phyloP scores from a whole-genome alignment of 2,113 vertebrate species.

The Catagonus wagneri region DNA sequence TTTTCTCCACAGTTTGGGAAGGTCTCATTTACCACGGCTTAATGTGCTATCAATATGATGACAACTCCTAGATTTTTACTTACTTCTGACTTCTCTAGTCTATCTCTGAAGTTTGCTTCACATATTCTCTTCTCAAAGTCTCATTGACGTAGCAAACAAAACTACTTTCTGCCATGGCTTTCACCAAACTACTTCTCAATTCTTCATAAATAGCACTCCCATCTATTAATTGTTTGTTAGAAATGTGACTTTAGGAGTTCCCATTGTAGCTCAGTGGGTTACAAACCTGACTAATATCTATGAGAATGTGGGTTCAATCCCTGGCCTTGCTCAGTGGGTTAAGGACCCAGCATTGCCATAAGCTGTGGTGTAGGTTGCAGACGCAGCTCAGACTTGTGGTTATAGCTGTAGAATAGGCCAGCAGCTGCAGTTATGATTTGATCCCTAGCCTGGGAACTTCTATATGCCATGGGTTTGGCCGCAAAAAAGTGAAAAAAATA shows the following conservation, averaged over 20 bases:
- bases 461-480: too few relatives aligned
- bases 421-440: too few relatives aligned
- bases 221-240: neutral
- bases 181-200: neutral
- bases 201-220: neutral
- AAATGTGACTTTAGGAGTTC: neutral
- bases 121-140: neutral
- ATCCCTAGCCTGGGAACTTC: too few relatives aligned
- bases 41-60: neutral
- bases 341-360: too few relatives aligned
- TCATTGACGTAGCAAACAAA: neutral
- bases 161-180: neutral
- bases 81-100: neutral
- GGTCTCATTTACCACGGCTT: neutral
- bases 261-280: too few relatives aligned
- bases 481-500: too few relatives aligned
- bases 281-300: too few relatives aligned
- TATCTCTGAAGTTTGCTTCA: neutral
- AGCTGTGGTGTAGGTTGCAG: too few relatives aligned
- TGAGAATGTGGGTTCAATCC: too few relatives aligned
- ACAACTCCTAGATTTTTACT: neutral
- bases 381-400: too few relatives aligned
- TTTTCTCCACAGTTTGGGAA: neutral
- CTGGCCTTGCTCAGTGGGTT: too few relatives aligned
- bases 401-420: too few relatives aligned